phyloP scores from a whole-genome alignment of 2,797 vertebrate species.

The Cirrhinus molitorella region DNA sequence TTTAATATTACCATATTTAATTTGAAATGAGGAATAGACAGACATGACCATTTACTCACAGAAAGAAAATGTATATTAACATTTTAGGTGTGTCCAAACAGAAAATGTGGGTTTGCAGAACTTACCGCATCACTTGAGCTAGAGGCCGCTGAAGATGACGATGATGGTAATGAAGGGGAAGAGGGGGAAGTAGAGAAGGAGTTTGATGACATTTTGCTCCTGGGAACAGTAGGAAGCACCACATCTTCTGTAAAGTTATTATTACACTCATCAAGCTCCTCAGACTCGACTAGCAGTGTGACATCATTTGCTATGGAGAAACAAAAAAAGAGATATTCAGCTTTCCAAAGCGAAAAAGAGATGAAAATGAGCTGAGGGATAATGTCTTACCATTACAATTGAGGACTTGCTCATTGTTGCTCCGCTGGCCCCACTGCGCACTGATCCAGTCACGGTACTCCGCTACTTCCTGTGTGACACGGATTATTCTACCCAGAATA shows the following conservation, averaged over 20 bases:
- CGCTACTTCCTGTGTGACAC: slow-evolving; percentile 94
- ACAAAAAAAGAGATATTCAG: background rate
- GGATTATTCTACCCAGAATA: slow-evolving; percentile 95
- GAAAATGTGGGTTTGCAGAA: background rate
- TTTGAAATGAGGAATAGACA: too few relatives aligned
- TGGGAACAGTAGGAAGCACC: slow-evolving; percentile 79
- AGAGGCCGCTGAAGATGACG: slow-evolving; percentile 87
- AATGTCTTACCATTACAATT: slow-evolving; percentile 81
- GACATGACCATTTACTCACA: too few relatives aligned
- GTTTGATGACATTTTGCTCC: slow-evolving; percentile 93
- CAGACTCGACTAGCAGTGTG: slow-evolving; percentile 87
- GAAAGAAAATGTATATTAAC: too few relatives aligned
- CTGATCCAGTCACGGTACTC: slow-evolving; percentile 97
- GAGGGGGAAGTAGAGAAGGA: slow-evolving; percentile 92
- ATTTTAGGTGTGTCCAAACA: too few relatives aligned
- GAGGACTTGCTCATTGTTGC: slow-evolving; percentile 83
- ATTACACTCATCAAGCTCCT: slow-evolving; percentile 95
- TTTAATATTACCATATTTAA: too few relatives aligned
- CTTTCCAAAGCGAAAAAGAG: background rate
- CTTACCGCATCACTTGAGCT: slow-evolving; percentile 93
- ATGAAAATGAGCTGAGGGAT: background rate
- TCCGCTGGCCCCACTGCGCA: slow-evolving; percentile 89
- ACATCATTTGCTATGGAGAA: slow-evolving; percentile 87
- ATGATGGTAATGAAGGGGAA: slow-evolving; percentile 89
- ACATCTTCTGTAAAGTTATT: slow-evolving; percentile 91